Evolutionary conservation across 1,140 invertebrate species (phyloP), one percentile per base, ranked within the genome.

Genomic region (Philaenus spumarius): DNA sequence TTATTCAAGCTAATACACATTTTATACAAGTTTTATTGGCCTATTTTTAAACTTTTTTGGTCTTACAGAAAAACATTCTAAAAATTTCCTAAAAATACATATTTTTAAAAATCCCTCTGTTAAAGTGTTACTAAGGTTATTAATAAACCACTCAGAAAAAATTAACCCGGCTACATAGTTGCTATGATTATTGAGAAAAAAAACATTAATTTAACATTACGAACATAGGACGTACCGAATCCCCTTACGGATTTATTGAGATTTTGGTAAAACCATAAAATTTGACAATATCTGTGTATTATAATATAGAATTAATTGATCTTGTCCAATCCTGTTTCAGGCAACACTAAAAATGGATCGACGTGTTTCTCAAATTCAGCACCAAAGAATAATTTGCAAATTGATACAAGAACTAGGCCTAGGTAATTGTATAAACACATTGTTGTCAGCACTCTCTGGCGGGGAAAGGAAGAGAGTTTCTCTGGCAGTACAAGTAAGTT

Each of bases 381-480:
- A 70, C 19, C 68, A 59, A 11, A 62, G 69, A 43, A 68, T 68
- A 42, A 73, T 78, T 48, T 54, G 62, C 1, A 52, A 55, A 19
- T 61, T 77, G 12, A 51, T 95, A 47, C 87, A 92, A 65, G 86
- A 85, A 15, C 76, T 94, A 26, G 79, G 85, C 22, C 73, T 82
- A 47, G 76, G 71, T n/a, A 89, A 93, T 60, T 87, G 90, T 43
- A 80, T 80, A 55, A 82, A 93, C 65, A 95, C 90, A 0, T 77
- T 84, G 61, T 84, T 90, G 2, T 81, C 81, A 39, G 85, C 85
- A 66, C 77, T 97, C 12, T 95, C 92, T 19, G 95, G 95, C 6
- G 95, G 95, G 0, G 93, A 97, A 75, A 80, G 89, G 54, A 97
- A 97, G 72, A 80, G 95, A 48, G 74, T 97, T 37, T 93, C 93